Conservation (phyloP, 2,797 vertebrate genomes). For the Siniperca undulata region DNA sequence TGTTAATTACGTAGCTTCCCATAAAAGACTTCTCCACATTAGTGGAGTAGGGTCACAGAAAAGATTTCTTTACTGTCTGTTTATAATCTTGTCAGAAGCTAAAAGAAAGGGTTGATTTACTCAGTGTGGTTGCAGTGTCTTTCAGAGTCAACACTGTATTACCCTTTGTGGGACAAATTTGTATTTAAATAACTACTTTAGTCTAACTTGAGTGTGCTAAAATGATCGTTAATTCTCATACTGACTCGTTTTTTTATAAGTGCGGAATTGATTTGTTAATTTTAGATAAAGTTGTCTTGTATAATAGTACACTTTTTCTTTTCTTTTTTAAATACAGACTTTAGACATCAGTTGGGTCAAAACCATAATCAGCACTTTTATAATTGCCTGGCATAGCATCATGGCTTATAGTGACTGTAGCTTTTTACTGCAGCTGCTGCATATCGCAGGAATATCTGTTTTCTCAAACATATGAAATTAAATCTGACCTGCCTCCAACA, state of each 20-base stretch:
- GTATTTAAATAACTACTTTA: background rate
- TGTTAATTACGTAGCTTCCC: constrained; percentile 11
- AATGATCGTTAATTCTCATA: background rate
- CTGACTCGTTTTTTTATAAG: background rate
- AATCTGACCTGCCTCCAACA: background rate
- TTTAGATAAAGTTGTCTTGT: background rate
- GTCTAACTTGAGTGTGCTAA: background rate
- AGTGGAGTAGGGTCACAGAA: background rate
- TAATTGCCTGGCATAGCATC: background rate
- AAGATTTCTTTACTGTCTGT: background rate
- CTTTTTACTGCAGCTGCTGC: background rate
- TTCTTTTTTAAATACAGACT: background rate
- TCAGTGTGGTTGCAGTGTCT: background rate
- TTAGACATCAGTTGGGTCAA: background rate
- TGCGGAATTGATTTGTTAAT: background rate
- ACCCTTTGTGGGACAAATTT: background rate
- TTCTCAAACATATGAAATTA: background rate
- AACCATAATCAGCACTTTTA: background rate
- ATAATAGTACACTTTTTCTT: background rate
- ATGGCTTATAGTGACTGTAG: background rate
- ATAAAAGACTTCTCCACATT: background rate
- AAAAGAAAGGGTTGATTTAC: background rate
- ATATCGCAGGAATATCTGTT: background rate
- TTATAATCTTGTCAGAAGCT: background rate
- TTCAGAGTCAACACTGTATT: background rate